A percentile compares a stretch with the other conserved stretches of the same genome.
Evolutionary conservation across 30 jellyfish, hydroid and myxozoan species (phyloP).

Genomic region (Hydractinia echinata): DNA sequence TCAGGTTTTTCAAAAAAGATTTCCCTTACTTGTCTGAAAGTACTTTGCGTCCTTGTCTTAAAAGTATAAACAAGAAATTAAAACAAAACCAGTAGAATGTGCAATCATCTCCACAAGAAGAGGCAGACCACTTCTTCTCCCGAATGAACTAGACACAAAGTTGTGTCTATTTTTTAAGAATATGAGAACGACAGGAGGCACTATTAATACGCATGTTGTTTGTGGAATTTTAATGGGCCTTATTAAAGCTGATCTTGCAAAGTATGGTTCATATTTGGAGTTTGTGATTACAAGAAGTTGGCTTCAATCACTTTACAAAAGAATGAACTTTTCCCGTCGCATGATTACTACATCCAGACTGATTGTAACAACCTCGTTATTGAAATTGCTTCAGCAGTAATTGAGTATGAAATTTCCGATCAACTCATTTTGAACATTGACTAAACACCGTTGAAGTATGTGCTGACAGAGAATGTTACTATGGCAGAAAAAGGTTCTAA

Average conservation of each 20-base stretch:
- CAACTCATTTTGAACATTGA: constrained; percentile 22
- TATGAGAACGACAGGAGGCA: constrained; percentile 6
- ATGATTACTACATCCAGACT: constrained; percentile 35
- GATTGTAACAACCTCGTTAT: background rate
- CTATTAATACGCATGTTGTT: background rate
- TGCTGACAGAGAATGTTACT: constrained; percentile 24
- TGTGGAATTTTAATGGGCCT: constrained; percentile 19
- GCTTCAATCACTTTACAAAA: constrained; percentile 23
- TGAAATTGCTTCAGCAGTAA: constrained; percentile 23
- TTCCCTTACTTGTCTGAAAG: constrained; percentile 11
- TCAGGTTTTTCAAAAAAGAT: background rate
- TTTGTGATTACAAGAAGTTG: constrained; percentile 22
- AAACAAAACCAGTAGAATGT: background rate
- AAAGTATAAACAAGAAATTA: background rate
- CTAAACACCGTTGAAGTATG: constrained; percentile 36
- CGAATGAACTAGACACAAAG: constrained; percentile 13
- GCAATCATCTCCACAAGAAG: background rate
- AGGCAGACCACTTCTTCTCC: constrained; percentile 16
- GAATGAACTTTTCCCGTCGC: constrained; percentile 22
- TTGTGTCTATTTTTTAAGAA: background rate
- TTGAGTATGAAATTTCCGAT: constrained; percentile 23
- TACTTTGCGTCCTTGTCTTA: constrained; percentile 1
- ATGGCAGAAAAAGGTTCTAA: constrained; percentile 35
- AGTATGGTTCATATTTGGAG: constrained; percentile 18
- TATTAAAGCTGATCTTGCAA: background rate